Evolutionary conservation across 2,113 vertebrate genomes (phyloP), one percentile per base, ranked within the genome.

Genomic region (Nestor notabilis): DNA sequence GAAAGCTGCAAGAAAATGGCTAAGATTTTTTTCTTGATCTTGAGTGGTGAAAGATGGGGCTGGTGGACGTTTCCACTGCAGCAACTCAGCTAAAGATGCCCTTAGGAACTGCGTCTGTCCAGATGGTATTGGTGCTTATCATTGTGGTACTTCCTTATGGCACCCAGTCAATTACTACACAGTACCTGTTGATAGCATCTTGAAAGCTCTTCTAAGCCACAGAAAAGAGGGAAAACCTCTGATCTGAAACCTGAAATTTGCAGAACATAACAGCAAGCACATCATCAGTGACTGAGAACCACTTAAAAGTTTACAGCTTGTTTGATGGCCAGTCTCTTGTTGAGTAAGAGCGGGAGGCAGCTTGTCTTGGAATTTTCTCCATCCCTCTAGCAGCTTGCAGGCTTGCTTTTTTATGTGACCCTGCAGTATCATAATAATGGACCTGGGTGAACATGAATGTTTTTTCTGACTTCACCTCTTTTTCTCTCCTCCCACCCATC

Each of bases 401-500:
- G 61, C 56, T 92, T 87, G 81, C 43, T 95, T 86, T 89, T 74
- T 5, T n/a, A 65, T n/a, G 19, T 82, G 91, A 87, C 83, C 91
- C 81, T 7, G 2, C 3, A 2, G 65, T 63, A 61, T n/a, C 9
- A 4, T 20, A 46, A 53, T 83, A 83, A 69, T 46, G 39, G 61
- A 64, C 80, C 58, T 85, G 93, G 70, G 58, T 87, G 83, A 95
- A 69, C 46, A 69, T 27, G 82, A 97, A 89, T 28, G 3, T 92
- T 95, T 96, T 93, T 91, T 95, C 53, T 76, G 27, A 65, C 76
- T 96, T 97, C 79, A 87, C 90, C 91, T 94, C 81, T 93, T 60
- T 75, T 93, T 97, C 89, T 95, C 46, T 91, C 84, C 87, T 96
- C 93, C 95, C 63, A 95, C 97, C 93, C 66, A 83, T 83, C 90